A percentile compares a stretch with the other conserved stretches of the same genome.
Evolutionary conservation across 2,888 invertebrate genomes (phyloP).

Genomic region (Macrophya annulata): DNA sequence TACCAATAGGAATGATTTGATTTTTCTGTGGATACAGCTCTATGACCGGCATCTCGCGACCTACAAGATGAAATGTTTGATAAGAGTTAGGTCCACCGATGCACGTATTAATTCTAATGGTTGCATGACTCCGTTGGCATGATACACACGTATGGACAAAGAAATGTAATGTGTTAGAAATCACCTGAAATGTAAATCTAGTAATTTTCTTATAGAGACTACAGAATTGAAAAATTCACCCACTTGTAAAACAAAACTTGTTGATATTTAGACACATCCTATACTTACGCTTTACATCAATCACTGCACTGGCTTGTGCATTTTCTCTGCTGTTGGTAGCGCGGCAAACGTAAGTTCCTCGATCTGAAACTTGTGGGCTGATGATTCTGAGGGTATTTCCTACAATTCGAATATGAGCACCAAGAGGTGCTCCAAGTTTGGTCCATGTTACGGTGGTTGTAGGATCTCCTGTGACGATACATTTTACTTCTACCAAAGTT

Average conservation of each 20-base stretch:
- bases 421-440: slow-evolving; percentile 83
- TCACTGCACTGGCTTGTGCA: slow-evolving; percentile 86
- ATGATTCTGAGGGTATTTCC: slow-evolving; percentile 86
- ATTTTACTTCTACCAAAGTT: slow-evolving; percentile 86
- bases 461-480: slow-evolving; percentile 87
- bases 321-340: slow-evolving; percentile 84
- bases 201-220: not conserved
- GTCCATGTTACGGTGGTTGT: slow-evolving; percentile 90
- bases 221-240: not conserved
- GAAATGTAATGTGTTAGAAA: too few species aligned
- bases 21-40: slow-evolving; percentile 88
- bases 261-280: not conserved
- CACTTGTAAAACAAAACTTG: not conserved
- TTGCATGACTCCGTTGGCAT: too few species aligned
- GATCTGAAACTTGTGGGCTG: slow-evolving; percentile 87
- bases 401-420: slow-evolving; percentile 81
- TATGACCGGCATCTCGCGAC: slow-evolving; percentile 89
- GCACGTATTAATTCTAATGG: not conserved
- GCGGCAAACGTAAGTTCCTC: slow-evolving; percentile 93
- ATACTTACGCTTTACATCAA: slow-evolving; percentile 93
- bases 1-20: slow-evolving; percentile 85
- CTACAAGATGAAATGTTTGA: slow-evolving; percentile 81
- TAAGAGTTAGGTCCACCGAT: slow-evolving; percentile 69
- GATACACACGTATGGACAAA: too few species aligned
- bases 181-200: too few species aligned